These are phyloP conservation scores for Eulemur mongoz DNA, from an alignment of 2,797 vertebrate genomes.

Conservation along the genomic window DNA sequence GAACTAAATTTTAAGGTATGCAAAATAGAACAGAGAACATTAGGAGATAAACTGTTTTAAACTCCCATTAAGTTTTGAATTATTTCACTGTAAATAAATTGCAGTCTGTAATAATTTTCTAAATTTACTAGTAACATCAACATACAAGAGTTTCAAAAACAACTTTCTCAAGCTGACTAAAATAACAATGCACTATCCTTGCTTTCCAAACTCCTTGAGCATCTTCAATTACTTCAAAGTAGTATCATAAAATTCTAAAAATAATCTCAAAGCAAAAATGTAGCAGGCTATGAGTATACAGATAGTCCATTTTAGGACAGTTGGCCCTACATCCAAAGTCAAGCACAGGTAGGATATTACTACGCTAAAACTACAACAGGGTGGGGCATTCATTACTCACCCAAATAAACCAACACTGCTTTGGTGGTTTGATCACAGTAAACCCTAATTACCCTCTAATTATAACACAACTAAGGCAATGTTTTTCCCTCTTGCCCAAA, in stretches of 20 bases:
- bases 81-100: not conserved
- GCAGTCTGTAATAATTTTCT: not conserved
- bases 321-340: not conserved
- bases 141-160: conserved; percentile 1
- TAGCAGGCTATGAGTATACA: not conserved
- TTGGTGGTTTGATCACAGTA: not conserved
- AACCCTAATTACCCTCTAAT: not conserved
- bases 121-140: not conserved
- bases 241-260: conserved; percentile 54
- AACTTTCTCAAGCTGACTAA: conserved; percentile 44
- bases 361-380: conserved; percentile 38
- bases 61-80: not conserved
- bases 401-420: not conserved
- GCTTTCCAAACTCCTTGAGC: conserved; percentile 25
- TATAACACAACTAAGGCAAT: not conserved
- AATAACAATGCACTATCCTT: conserved; percentile 39
- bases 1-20: conserved; percentile 11
- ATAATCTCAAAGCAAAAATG: conserved; percentile 27
- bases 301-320: not conserved
- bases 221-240: conserved; percentile 43
- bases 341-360: conserved; percentile 35
- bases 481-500: not conserved
- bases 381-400: conserved; percentile 29
- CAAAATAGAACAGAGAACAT: not conserved
- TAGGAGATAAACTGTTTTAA: conserved; percentile 34